Conservation (phyloP, 35 echinoderm and acorn worm genomes). For the Lytechinus variegatus region DNA sequence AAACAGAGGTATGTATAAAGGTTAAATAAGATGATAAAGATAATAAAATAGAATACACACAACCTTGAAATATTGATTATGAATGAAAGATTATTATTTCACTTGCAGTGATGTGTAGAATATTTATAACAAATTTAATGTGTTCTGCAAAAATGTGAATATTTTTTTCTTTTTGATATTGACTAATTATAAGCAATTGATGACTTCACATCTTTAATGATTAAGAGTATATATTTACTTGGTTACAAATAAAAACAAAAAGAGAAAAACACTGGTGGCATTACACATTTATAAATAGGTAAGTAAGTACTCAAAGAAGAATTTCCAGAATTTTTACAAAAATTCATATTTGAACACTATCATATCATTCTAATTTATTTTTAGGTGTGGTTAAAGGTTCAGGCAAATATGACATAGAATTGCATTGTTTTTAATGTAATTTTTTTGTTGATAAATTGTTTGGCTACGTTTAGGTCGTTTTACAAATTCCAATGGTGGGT, state of each 20-base stretch:
- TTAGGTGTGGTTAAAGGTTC: neutral
- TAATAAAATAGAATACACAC: neutral
- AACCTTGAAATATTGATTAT: neutral
- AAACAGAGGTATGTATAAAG: neutral
- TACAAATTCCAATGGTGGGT: neutral
- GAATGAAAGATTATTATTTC: neutral
- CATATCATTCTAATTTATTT: too few species aligned
- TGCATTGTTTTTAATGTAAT: neutral
- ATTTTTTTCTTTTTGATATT: too few species aligned
- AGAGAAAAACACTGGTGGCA: too few species aligned
- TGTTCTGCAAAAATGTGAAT: neutral
- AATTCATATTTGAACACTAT: too few species aligned
- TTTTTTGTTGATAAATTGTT: neutral
- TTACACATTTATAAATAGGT: too few species aligned
- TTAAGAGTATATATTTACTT: neutral
- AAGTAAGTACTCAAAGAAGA: too few species aligned
- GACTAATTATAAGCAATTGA: too few species aligned
- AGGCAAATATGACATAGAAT: neutral
- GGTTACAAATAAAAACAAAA: neutral
- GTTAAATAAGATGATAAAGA: neutral
- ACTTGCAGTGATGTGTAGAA: neutral
- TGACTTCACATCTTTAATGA: too few species aligned
- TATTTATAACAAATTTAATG: neutral
- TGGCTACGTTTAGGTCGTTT: slow-evolving; percentile 26
- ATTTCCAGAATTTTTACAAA: too few species aligned